Evolutionary conservation across 2,797 vertebrate species (phyloP), one percentile per base, ranked within the genome.

Genomic region (Moxostoma hubbsi): DNA sequence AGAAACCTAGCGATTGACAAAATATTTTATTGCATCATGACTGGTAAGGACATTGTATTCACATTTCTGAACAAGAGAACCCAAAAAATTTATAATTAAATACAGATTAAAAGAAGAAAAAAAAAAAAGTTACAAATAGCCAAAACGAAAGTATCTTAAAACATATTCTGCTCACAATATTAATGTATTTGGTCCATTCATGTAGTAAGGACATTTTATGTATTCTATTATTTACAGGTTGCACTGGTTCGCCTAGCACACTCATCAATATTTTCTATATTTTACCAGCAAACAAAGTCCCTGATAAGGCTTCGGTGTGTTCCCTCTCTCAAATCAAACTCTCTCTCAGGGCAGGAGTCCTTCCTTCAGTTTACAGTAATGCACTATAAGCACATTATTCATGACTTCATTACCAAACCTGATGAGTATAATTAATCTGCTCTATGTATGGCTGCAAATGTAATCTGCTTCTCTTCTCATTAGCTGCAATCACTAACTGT

Each of bases 341-440:
- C 63, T 58, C 50, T 66, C 73, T 67, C 46, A 49, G 78, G 58
- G 69, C 47, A 64, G 73, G 50, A 65, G 43, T 58, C 36, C 53
- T 55, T 65, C 57, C 75, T 55, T 59, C 73, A 67, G 73, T 74
- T 71, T 79, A 75, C 74, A 81, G 66, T 57, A 47, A 73, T 51
- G 78, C 65, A 46, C 75, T 81, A 81, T 81, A 81, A 81, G 81
- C 79, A 73, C 84, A 85, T 79, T 85, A 81, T 85, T 87, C 82
- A 86, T 83, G 79, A 76, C 70, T 84, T 87, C 81, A 85, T 87
- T 85, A 86, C 72, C 65, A 83, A 83, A 82, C 75, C 71, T 84
- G 82, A 79, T 85, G 61, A 81, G 72, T 83, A 79, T 74, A 75
- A 85, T 87, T 86, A 85, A 73, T 89, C 83, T 77, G 74, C 55